Evolutionary conservation across 1,140 invertebrate genomes (phyloP).

Genomic region (Drosophila sp.): DNA sequence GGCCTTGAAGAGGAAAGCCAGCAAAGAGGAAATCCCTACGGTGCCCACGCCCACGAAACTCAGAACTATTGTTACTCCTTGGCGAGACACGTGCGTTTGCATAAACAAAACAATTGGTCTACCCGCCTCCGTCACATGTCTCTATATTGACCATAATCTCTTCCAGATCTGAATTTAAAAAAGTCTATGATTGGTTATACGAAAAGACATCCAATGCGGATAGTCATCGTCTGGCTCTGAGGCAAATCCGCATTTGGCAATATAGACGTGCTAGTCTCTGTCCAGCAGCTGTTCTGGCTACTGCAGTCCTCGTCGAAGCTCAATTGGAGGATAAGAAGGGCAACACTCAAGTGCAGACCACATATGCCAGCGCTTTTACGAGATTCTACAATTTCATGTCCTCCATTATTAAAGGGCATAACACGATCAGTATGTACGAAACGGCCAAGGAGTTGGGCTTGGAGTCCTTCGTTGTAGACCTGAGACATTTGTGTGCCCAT

Average conservation of each 20-base stretch:
- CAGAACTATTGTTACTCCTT: constrained; percentile 63
- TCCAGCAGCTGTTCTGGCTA: constrained; percentile 77
- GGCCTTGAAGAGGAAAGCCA: neutral
- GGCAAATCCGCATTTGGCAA: constrained; percentile 68
- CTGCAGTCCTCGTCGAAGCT: constrained; percentile 61
- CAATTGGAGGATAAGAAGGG: constrained; percentile 51
- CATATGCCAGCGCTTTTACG: constrained; percentile 72
- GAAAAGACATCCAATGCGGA: constrained; percentile 23
- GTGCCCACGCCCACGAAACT: constrained; percentile 33
- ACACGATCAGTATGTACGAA: constrained; percentile 75
- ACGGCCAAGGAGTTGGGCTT: constrained; percentile 71
- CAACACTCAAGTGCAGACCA: constrained; percentile 39
- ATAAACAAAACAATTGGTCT: neutral
- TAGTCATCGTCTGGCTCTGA: constrained; percentile 39
- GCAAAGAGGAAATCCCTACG: constrained; percentile 12
- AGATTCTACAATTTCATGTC: constrained; percentile 82
- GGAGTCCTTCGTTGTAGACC: constrained; percentile 75
- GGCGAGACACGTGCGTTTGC: constrained; percentile 65
- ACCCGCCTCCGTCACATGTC: too few species aligned
- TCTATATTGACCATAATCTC: too few species aligned
- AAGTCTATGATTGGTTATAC: constrained; percentile 62
- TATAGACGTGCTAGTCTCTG: constrained; percentile 66
- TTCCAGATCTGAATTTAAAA: constrained; percentile 68
- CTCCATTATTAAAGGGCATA: constrained; percentile 71
- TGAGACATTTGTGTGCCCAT: constrained; percentile 77